Evolutionary conservation across 1,140 invertebrate genomes (phyloP).

Genomic region (Drosophila parvula): DNA sequence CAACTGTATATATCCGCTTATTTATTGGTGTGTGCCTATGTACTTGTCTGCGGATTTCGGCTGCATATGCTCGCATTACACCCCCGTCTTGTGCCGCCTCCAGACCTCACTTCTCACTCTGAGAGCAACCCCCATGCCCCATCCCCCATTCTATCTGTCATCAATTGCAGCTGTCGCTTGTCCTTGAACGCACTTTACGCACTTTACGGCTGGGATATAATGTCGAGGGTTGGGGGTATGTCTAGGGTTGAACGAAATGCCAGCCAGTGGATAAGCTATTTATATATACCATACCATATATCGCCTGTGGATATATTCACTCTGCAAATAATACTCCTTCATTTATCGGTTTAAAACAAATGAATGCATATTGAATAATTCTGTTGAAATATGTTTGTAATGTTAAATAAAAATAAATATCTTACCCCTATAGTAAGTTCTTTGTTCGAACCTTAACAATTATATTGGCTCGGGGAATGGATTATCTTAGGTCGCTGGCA

Average conservation of each 20-base stretch:
- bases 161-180: conserved; percentile 58
- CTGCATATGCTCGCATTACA: conserved; percentile 38
- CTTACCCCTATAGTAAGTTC: neutral
- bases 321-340: conserved; percentile 3
- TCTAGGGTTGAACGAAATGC: conserved; percentile 38
- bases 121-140: neutral
- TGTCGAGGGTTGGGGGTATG: neutral
- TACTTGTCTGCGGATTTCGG: conserved; percentile 37
- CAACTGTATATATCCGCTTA: conserved; percentile 10
- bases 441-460: neutral
- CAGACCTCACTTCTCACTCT: neutral
- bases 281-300: conserved; percentile 1
- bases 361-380: neutral
- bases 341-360: neutral
- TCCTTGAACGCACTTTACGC: conserved; percentile 78
- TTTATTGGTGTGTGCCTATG: conserved; percentile 24
- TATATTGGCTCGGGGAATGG: neutral
- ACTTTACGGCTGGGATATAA: conserved; percentile 24
- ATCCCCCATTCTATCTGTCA: conserved; percentile 40
- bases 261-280: conserved; percentile 37
- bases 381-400: neutral
- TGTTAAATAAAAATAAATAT: neutral
- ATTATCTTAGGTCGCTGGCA: neutral
- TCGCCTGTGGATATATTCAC: conserved; percentile 9
- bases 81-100: conserved; percentile 24